Conservation (phyloP, 2,797 vertebrate species). For the Phoxinus dragarum region DNA sequence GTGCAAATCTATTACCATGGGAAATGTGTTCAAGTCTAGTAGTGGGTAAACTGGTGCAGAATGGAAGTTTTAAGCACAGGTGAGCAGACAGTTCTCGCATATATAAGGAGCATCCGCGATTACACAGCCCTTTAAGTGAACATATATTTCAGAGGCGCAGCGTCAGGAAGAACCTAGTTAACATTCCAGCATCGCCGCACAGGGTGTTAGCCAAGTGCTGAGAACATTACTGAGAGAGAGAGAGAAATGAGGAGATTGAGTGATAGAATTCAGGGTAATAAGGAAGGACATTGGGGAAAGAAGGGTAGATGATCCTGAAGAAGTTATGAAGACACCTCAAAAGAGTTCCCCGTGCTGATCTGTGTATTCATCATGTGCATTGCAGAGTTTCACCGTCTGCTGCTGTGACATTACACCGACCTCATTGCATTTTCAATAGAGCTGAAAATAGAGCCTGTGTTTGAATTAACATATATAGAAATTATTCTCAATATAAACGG, state of each 20-base stretch:
- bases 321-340: neutral
- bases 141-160: conserved; percentile 64
- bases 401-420: conserved; percentile 9
- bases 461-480: neutral
- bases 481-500: neutral
- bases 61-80: conserved; percentile 49
- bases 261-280: conserved; percentile 48
- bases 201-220: conserved; percentile 62
- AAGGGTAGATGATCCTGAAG: conserved; percentile 25
- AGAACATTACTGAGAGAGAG: conserved; percentile 51
- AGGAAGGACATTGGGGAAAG: conserved; percentile 21
- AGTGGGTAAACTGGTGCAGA: neutral
- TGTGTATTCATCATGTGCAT: conserved; percentile 9
- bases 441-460: conserved; percentile 22
- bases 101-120: conserved; percentile 40
- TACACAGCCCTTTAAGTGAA: conserved; percentile 58
- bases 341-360: neutral
- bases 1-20: neutral
- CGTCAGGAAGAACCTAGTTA: conserved; percentile 68
- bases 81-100: conserved; percentile 42
- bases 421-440: conserved; percentile 24
- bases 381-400: neutral
- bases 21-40: neutral
- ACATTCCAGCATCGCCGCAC: conserved; percentile 66
- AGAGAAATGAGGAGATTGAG: conserved; percentile 42